Evolutionary conservation across 2,888 invertebrate species (phyloP).

Genomic region (Euclidia mi): DNA sequence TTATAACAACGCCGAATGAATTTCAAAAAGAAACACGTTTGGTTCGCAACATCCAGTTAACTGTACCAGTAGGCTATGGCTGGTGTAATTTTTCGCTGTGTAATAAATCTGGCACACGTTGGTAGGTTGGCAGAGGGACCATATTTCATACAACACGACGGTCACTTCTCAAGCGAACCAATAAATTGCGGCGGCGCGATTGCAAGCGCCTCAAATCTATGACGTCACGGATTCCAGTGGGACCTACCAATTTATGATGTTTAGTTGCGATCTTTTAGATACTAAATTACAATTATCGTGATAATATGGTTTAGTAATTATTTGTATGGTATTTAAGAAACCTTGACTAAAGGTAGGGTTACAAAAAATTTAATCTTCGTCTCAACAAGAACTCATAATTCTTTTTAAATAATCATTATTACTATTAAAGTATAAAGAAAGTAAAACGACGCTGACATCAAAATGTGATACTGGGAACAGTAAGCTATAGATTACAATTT

Average conservation of each 20-base stretch:
- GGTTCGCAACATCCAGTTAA: background rate
- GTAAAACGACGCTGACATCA: no score
- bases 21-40: background rate
- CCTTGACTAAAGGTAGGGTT: no score
- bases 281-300: no score
- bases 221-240: conserved; percentile 33
- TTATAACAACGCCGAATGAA: no score
- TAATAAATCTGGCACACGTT: conserved; percentile 65
- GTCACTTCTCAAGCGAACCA: conserved; percentile 61
- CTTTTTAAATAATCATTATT: no score
- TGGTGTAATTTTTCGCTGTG: conserved; percentile 60
- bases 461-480: no score
- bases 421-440: no score
- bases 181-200: conserved; percentile 62
- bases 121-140: conserved; percentile 23
- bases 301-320: no score
- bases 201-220: conserved; percentile 34
- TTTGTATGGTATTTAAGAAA: no score
- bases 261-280: background rate
- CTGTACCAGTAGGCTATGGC: background rate
- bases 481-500: no score
- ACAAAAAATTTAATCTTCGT: no score
- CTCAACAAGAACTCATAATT: no score
- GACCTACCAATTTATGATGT: conserved; percentile 7
- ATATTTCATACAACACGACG: conserved; percentile 63